Percentiles rank a stretch among this genome's conserved stretches.
phyloP scores from a whole-genome alignment of 2,797 vertebrate species.

The Hippoglossus hippoglossus region DNA sequence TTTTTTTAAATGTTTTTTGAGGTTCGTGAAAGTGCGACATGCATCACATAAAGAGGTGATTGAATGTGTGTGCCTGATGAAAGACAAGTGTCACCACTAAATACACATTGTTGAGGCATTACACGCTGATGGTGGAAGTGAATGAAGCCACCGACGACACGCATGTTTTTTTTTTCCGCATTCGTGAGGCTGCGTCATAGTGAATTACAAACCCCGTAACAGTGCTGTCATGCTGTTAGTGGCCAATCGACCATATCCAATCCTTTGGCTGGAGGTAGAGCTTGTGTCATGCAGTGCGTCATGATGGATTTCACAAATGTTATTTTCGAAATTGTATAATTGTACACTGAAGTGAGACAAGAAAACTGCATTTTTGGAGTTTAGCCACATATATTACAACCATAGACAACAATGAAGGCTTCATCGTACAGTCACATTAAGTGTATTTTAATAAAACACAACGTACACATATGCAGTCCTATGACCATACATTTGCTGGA shows the following conservation, averaged over 20 bases:
- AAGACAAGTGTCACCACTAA: slow-evolving; percentile 41
- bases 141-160: slow-evolving; percentile 40
- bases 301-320: slow-evolving; percentile 75
- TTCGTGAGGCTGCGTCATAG: slow-evolving; percentile 59
- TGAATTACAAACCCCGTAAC: slow-evolving; percentile 61
- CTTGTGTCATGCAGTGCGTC: slow-evolving; percentile 57
- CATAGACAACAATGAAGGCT: slow-evolving; percentile 67
- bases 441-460: slow-evolving; percentile 89
- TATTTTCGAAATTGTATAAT: slow-evolving; percentile 51
- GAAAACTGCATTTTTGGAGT: slow-evolving; percentile 39
- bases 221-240: slow-evolving; percentile 66
- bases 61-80: slow-evolving; percentile 52
- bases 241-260: slow-evolving; percentile 66
- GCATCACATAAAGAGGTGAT: slow-evolving; percentile 54
- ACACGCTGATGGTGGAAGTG: slow-evolving; percentile 37
- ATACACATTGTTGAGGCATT: slow-evolving; percentile 31
- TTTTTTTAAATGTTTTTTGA: slow-evolving; percentile 50
- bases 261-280: slow-evolving; percentile 64
- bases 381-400: slow-evolving; percentile 66
- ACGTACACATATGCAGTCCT: slow-evolving; percentile 88
- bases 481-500: slow-evolving; percentile 86
- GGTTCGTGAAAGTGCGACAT: slow-evolving; percentile 40
- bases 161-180: slow-evolving; percentile 41
- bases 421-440: slow-evolving; percentile 82
- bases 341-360: slow-evolving; percentile 54